Evolutionary conservation across 2,888 invertebrate species (phyloP).

Genomic region (Augiades crinisus): DNA sequence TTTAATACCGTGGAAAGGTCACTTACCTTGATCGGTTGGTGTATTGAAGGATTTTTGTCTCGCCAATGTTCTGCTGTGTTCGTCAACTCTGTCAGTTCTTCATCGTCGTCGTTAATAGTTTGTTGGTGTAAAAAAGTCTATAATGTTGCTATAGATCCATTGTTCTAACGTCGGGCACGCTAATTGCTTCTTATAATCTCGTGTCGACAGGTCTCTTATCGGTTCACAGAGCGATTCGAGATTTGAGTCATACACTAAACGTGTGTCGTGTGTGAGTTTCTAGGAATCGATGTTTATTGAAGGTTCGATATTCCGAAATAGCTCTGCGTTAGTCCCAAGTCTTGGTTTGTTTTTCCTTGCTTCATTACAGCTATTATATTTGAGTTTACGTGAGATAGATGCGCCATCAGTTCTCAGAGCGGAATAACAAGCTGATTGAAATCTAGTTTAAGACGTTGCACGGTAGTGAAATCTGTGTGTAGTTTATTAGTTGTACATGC

Average conservation of each 20-base stretch:
- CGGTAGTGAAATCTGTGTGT: constrained; percentile 10
- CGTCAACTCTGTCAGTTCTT: not conserved
- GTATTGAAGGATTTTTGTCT: constrained; percentile 34
- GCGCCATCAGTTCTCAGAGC: constrained; percentile 3
- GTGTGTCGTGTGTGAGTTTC: constrained; percentile 29
- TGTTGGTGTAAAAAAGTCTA: not conserved
- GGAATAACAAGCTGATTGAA: constrained; percentile 15
- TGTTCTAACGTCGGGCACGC: not conserved
- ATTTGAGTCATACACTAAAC: constrained; percentile 29
- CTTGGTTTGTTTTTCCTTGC: constrained; percentile 15
- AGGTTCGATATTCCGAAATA: constrained; percentile 24
- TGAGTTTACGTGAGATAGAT: constrained; percentile 13
- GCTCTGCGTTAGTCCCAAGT: constrained; percentile 1
- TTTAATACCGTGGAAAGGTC: constrained; percentile 72
- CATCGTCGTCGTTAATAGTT: not conserved
- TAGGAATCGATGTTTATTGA: constrained; percentile 30
- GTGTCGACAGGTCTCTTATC: constrained; percentile 17
- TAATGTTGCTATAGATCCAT: not conserved
- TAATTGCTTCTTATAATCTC: not conserved
- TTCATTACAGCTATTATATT: constrained; percentile 22
- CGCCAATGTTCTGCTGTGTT: constrained; percentile 16
- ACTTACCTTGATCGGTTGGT: constrained; percentile 69
- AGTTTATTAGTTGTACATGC: not conserved
- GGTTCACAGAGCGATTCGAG: constrained; percentile 10
- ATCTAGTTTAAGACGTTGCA: constrained; percentile 23